phyloP scores from a whole-genome alignment of 2,797 vertebrate genomes.

The Pelobates cultripes region DNA sequence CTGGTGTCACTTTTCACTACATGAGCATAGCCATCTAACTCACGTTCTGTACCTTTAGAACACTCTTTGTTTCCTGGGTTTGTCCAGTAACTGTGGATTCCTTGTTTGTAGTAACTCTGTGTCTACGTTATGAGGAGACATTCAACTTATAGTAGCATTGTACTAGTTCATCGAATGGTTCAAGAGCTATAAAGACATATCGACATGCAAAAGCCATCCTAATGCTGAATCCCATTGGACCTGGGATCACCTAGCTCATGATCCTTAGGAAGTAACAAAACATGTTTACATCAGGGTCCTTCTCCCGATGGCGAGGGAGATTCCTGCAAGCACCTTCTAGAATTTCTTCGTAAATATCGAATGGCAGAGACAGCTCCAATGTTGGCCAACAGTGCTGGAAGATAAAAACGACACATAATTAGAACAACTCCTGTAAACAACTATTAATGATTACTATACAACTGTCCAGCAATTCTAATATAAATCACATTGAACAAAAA shows the following conservation, averaged over 20 bases:
- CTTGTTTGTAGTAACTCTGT: not conserved
- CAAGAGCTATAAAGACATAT: constrained; percentile 2
- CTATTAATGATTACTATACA: too few species aligned
- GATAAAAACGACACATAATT: constrained; percentile 43
- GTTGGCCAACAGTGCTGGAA: constrained; percentile 88
- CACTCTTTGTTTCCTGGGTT: constrained; percentile 5
- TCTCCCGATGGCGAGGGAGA: not conserved
- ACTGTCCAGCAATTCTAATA: too few species aligned
- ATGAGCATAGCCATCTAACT: constrained; percentile 1
- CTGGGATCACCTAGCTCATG: not conserved
- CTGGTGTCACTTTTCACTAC: not conserved
- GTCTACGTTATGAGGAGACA: not conserved
- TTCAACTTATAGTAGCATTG: not conserved
- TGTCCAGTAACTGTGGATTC: not conserved
- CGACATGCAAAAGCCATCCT: constrained; percentile 1
- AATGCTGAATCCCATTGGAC: not conserved
- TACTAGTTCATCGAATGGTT: constrained; percentile 4
- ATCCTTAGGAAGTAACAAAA: not conserved
- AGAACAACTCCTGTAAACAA: too few species aligned
- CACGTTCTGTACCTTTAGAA: not conserved
- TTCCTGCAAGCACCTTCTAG: constrained; percentile 59
- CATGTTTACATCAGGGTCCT: constrained; percentile 6
- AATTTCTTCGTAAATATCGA: constrained; percentile 84
- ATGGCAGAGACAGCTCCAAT: constrained; percentile 92
- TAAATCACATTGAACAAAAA: too few species aligned